Evolutionary conservation across 2,888 invertebrate species (phyloP), one percentile per base, ranked within the genome.

Genomic region (Megastigmus dorsalis): DNA sequence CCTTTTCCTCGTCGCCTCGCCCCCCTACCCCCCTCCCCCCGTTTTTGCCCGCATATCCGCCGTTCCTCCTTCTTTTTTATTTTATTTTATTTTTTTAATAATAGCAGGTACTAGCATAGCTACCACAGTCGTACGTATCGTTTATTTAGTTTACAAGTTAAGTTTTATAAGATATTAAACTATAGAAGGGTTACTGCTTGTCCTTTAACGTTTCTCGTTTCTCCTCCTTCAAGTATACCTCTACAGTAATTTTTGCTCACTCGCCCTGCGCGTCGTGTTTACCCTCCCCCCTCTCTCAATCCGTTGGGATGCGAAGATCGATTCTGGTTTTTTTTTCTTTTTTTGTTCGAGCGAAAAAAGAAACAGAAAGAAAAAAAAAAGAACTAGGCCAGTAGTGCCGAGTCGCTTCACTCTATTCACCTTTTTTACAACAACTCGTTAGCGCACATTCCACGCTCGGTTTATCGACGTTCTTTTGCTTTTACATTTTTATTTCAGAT

Each of bases 41-140:
- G n/a, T n/a, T n/a, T n/a, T n/a, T n/a, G n/a, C n/a, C n/a, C n/a
- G n/a, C n/a, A n/a, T n/a, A n/a, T n/a, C 45, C 23, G 4, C 36
- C n/a, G 20, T 15, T 54, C 20, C 1, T 15, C 30, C 28, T 20
- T 55, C 3, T 18, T 36, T 69, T 43, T 63, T 63, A 52, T 70
- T 75, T 43, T 60, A 26, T 74, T 63, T 63, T 57, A 10, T 48
- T 63, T 69, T 38, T 74, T 74, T 73, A 70, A 62, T 66, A 70
- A 87, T 87, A 88, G 88, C 89, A 89, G 89, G 89, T 89, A 89
- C 89, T 88, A 88, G 87, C 88, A 88, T 89, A 89, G 89, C 89
- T 88, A 88, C 88, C 88, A 89, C 88, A 88, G 89, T 87, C 88
- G 86, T 88, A 88, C 88, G 87, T 88, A 88, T 88, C 86, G 85